Evolutionary conservation across 2,888 invertebrate species (phyloP).

Genomic region (Drosophila algonquin): DNA sequence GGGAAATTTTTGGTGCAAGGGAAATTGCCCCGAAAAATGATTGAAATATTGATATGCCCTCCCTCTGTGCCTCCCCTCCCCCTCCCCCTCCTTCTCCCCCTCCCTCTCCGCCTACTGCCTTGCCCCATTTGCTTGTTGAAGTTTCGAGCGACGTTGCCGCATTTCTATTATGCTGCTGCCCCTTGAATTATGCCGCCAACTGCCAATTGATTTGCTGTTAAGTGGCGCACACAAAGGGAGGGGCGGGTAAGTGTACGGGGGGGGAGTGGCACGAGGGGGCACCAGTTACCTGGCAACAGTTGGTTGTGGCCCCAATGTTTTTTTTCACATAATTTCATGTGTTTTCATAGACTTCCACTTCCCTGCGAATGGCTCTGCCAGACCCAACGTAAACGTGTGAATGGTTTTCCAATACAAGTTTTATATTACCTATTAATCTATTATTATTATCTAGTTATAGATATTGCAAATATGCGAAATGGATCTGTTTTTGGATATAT

Average conservation of each 20-base stretch:
- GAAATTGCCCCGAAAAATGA: conserved; percentile 58
- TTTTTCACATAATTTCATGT: background rate
- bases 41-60: conserved; percentile 57
- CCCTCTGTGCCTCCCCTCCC: background rate
- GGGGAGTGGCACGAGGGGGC: background rate
- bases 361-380: background rate
- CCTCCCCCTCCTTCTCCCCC: background rate
- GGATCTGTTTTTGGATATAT: no score
- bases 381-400: background rate
- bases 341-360: background rate
- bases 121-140: background rate
- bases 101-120: background rate
- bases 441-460: no score
- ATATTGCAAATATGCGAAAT: no score
- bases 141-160: conserved; percentile 35
- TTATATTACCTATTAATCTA: no score
- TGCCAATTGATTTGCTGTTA: conserved; percentile 9
- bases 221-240: conserved; percentile 4
- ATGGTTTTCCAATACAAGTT: no score
- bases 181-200: conserved; percentile 27
- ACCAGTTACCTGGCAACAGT: conserved; percentile 72
- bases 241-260: background rate
- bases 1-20: conserved; percentile 17
- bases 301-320: conserved; percentile 61
- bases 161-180: conserved; percentile 30